A percentile compares a stretch with the other conserved stretches of the same genome.
Conservation (phyloP, 2,113 vertebrate species). For the Vulpes ferrilata region DNA sequence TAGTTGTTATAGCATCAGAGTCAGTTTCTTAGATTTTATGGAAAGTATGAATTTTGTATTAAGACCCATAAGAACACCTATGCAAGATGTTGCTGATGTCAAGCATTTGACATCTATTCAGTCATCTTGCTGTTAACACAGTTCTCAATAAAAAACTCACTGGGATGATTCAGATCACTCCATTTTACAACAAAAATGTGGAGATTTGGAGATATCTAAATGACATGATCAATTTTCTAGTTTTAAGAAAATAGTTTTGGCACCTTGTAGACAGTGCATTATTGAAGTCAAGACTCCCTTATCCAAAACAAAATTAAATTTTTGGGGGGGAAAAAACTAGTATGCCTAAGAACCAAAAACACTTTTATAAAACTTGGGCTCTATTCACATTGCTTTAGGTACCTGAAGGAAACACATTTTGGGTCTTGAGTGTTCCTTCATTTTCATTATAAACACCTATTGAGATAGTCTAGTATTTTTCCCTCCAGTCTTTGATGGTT, state of each 20-base stretch:
- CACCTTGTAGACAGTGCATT: not conserved
- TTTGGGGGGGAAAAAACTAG: not conserved
- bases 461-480: not conserved
- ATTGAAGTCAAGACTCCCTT: not conserved
- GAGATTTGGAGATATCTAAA: not conserved
- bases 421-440: not conserved
- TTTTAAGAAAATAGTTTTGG: slow-evolving; percentile 8
- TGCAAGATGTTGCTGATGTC: not conserved
- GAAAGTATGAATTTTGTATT: not conserved
- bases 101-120: not conserved
- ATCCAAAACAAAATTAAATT: not conserved
- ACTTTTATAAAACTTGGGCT: not conserved
- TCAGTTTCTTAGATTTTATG: not conserved
- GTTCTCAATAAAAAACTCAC: not conserved
- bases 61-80: not conserved
- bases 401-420: not conserved
- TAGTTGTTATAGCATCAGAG: not conserved
- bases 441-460: not conserved
- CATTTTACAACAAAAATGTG: not conserved
- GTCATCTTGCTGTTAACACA: not conserved
- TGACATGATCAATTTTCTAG: not conserved
- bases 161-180: not conserved
- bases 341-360: not conserved
- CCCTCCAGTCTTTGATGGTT: not conserved
- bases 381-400: not conserved